Evolutionary conservation across 2,888 invertebrate species (phyloP), one percentile per base, ranked within the genome.

Genomic region (Augochlorella aurata): DNA sequence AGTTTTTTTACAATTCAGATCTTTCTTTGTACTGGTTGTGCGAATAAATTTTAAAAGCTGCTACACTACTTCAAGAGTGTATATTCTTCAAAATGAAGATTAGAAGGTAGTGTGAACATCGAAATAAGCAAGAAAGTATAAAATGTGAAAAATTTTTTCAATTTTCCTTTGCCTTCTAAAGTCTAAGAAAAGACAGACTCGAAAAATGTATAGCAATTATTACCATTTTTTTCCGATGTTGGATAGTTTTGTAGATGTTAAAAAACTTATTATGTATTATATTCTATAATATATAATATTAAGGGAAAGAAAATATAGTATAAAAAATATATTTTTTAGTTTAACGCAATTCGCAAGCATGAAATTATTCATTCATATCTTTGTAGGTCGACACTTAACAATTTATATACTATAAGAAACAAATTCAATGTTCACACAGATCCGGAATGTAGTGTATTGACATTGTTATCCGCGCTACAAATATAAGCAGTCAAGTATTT

Each of bases 381-480:
- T 47, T 47, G n/a, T 77, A 71, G 54, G 54, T 52, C 52, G 65
- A 52, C 54, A 52, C 29, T n/a, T 52, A 71, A 29, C 29, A 52
- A 49, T 74, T 74, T 74, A 63, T 76, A n/a, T 18, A 68, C 58
- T 70, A 71, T 83, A 52, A 77, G 52, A 65, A 61, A 66, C 65
- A 74, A 65, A 49, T 50, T 52, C 18, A 21, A 44, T 66, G 44
- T 74, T 74, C 18, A 66, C 50, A 44, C 66, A 52, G 29, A 66
- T 74, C 49, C 45, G 61, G 47, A 47, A 72, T 58, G 54, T 54
- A 65, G 50, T 16, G 18, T 73, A 38, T 65, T 65, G 44, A 12
- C 38, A 38, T 73, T 63, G 50, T 29, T 65, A 63, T 73, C 63
- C 50, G 2, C 65, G 50, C 63, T 65, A 73, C 38, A 63, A 50